These are phyloP conservation scores for Dinocampus coccinellae DNA, from an alignment of 2,888 invertebrate species.

Conservation along the genomic window DNA sequence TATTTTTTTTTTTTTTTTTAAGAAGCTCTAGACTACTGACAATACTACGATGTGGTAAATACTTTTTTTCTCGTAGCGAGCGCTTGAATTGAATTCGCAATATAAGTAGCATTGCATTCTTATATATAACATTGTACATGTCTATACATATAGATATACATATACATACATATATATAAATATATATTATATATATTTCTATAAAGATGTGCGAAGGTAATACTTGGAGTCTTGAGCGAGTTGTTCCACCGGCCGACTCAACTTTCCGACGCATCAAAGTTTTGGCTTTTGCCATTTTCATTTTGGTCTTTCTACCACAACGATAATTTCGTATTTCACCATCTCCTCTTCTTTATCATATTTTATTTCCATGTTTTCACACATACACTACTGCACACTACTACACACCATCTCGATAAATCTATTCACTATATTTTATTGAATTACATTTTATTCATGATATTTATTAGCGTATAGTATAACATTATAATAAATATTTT, in stretches of 20 bases:
- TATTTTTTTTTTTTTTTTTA: neutral
- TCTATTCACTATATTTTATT: no score
- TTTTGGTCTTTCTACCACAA: neutral
- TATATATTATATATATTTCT: no score
- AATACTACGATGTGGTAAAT: slow-evolving; percentile 26
- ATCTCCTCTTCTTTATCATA: neutral
- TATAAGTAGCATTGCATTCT: slow-evolving; percentile 30
- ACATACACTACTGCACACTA: neutral
- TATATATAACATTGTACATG: neutral
- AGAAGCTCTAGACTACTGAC: neutral
- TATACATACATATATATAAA: neutral
- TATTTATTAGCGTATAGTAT: slow-evolving; percentile 17
- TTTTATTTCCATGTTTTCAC: neutral
- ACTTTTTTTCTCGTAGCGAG: slow-evolving; percentile 3
- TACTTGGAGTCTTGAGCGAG: slow-evolving; percentile 18
- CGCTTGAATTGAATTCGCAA: slow-evolving; percentile 31
- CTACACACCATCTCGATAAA: no score
- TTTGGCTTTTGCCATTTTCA: slow-evolving; percentile 12
- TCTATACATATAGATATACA: no score
- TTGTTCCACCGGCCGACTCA: slow-evolving; percentile 18
- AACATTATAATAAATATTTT: neutral
- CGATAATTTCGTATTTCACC: neutral
- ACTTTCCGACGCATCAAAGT: slow-evolving; percentile 33
- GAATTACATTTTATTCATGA: neutral
- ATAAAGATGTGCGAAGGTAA: slow-evolving; percentile 10